A percentile compares a stretch with the other conserved stretches of the same genome.
phyloP scores from a whole-genome alignment of 1,140 invertebrate genomes.

The Drosophila burlai region DNA sequence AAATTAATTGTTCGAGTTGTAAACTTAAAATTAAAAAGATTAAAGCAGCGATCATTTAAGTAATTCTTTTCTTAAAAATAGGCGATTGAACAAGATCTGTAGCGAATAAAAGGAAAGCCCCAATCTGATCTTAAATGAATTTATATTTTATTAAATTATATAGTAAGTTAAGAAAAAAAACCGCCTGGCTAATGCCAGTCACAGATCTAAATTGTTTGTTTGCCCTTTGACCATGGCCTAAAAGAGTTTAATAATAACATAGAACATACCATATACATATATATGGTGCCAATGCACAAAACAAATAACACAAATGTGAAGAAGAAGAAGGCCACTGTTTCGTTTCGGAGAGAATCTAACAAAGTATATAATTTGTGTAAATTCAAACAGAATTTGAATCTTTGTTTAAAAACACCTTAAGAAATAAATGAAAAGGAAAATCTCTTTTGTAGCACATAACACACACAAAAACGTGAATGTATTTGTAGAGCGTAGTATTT shows the following conservation, averaged over 20 bases:
- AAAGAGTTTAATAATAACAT: constrained; percentile 7
- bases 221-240: constrained; percentile 26
- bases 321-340: constrained; percentile 14
- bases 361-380: constrained; percentile 32
- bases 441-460: constrained; percentile 44
- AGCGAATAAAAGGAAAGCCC: neutral
- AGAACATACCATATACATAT: constrained; percentile 12
- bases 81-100: neutral
- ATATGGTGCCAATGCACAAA: constrained; percentile 52
- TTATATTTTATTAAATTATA: constrained; percentile 45
- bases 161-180: constrained; percentile 2
- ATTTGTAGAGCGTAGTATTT: constrained; percentile 47
- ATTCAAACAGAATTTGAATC: constrained; percentile 47
- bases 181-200: neutral
- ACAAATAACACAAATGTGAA: constrained; percentile 12
- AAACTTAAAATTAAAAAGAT: neutral
- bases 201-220: neutral
- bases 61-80: neutral
- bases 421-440: constrained; percentile 39
- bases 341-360: constrained; percentile 2
- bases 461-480: constrained; percentile 22
- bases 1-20: neutral
- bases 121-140: constrained; percentile 24
- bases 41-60: neutral
- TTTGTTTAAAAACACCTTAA: constrained; percentile 34